These are phyloP conservation scores for Solenopsis fugax DNA, from an alignment of 1,140 invertebrate species.

Conservation along the genomic window DNA sequence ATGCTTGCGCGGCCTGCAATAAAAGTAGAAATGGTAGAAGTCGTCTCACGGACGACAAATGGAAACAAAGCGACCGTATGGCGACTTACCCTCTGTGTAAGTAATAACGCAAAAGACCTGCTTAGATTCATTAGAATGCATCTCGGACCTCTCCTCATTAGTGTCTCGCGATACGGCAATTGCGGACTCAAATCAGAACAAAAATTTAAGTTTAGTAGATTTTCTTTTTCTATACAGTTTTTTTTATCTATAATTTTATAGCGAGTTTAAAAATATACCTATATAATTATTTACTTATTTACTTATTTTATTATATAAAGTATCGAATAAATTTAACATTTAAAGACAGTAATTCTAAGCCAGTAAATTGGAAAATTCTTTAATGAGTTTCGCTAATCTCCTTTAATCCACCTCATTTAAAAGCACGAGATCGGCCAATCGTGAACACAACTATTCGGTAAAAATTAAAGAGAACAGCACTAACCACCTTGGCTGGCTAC, in stretches of 20 bases:
- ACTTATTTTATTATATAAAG: neutral
- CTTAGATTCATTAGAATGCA: conserved; percentile 61
- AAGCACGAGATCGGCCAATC: neutral
- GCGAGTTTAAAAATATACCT: neutral
- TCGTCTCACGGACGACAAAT: conserved; percentile 13
- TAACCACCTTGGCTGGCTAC: neutral
- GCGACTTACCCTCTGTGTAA: conserved; percentile 47
- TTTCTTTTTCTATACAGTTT: neutral
- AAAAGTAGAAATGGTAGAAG: conserved; percentile 59
- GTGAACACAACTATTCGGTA: neutral
- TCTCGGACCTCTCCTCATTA: conserved; percentile 38
- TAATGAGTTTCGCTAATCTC: neutral
- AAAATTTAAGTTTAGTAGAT: neutral
- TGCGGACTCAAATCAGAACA: neutral
- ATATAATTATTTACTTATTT: neutral
- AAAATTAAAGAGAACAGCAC: neutral
- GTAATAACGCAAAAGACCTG: conserved; percentile 48
- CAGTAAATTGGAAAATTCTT: conserved; percentile 5
- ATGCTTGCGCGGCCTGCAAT: conserved; percentile 61
- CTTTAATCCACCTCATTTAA: neutral
- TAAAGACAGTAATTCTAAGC: neutral
- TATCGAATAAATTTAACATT: neutral
- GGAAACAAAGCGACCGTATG: conserved; percentile 56
- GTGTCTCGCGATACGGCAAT: conserved; percentile 7
- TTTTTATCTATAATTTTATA: neutral